Conservation (phyloP, 1,140 invertebrate genomes). For the Phymastichus coffea region DNA sequence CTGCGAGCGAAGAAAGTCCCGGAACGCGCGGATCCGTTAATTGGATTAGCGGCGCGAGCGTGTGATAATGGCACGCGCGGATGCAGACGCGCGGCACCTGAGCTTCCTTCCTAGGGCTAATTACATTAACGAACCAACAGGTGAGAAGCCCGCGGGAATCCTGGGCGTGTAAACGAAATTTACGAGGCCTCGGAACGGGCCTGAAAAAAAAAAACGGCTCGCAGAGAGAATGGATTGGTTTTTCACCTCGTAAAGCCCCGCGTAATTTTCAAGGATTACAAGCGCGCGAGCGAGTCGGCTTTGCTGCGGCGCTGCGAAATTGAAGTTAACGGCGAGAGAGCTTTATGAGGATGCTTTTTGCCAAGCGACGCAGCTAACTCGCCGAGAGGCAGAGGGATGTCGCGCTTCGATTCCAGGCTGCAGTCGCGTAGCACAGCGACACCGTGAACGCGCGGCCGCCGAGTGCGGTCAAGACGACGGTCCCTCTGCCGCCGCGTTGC, state of each 20-base stretch:
- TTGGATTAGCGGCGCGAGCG: slow-evolving; percentile 9
- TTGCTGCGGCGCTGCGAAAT: background rate
- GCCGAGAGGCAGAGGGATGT: no score
- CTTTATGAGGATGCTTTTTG: no score
- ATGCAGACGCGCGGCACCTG: background rate
- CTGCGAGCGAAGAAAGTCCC: no score
- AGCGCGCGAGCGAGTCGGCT: slow-evolving; percentile 32
- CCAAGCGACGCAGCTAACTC: no score
- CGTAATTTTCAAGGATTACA: slow-evolving; percentile 54
- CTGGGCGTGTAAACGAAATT: slow-evolving; percentile 20
- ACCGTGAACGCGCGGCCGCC: background rate
- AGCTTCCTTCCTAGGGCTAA: slow-evolving; percentile 13
- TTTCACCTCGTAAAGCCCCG: slow-evolving; percentile 1
- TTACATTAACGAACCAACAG: slow-evolving; percentile 29
- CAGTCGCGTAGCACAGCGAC: no score
- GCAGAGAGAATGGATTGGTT: no score
- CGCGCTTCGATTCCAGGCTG: no score
- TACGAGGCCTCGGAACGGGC: slow-evolving; percentile 13
- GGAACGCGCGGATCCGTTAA: slow-evolving; percentile 10
- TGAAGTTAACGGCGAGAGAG: background rate
- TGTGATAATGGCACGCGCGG: background rate
- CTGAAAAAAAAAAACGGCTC: background rate
- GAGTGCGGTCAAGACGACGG: no score
- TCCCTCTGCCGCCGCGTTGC: no score
- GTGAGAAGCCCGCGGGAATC: slow-evolving; percentile 21